phyloP scores from a whole-genome alignment of 2,797 vertebrate species.

The Pogoniulus pusillus region DNA sequence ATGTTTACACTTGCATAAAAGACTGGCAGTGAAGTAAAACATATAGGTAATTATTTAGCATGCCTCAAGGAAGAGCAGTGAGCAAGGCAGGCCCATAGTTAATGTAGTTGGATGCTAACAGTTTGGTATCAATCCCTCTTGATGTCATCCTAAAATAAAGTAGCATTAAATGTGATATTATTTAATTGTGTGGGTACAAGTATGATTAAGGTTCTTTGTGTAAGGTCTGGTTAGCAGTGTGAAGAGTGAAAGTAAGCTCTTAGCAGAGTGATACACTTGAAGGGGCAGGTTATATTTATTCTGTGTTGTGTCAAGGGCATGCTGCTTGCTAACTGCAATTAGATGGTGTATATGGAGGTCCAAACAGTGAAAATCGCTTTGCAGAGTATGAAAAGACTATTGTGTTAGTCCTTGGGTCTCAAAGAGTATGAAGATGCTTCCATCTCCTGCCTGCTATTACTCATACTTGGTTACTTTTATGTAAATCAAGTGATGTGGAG shows the following conservation, averaged over 20 bases:
- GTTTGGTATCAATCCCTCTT: background rate
- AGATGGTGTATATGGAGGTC: constrained; percentile 29
- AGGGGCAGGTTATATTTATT: constrained; percentile 60
- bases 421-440: constrained; percentile 24
- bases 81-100: background rate
- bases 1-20: constrained; percentile 5
- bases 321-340: constrained; percentile 51
- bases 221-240: background rate
- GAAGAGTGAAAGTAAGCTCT: background rate
- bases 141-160: background rate
- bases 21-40: constrained; percentile 22
- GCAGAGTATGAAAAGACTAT: constrained; percentile 53
- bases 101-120: background rate
- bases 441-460: constrained; percentile 22
- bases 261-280: constrained; percentile 27
- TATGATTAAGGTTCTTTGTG: background rate
- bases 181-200: background rate
- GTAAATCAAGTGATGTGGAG: constrained; percentile 47
- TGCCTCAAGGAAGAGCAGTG: background rate
- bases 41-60: constrained; percentile 38
- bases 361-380: constrained; percentile 38
- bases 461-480: constrained; percentile 51
- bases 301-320: constrained; percentile 49
- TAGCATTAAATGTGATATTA: background rate
- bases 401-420: constrained; percentile 15